Base-by-base conservation (phyloP, 2,888 invertebrate species). In the Acholoe squamosa region DNA sequence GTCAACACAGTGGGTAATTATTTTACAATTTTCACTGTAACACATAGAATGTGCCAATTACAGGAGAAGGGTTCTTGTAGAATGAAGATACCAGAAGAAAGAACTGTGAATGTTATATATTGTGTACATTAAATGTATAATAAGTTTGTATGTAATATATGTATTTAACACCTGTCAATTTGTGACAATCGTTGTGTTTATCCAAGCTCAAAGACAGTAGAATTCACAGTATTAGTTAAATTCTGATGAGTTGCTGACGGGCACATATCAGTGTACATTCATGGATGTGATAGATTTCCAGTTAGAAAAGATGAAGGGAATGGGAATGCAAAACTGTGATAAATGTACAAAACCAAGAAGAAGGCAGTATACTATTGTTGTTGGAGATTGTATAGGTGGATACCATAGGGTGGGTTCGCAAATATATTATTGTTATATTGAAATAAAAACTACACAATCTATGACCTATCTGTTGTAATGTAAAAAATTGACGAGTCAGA, bases 191-290 rank as follows among this genome's bases (percentile, higher is more conserved):
- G 61, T 61, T n/a, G n/a, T 61, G 61, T 61, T 61, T 61, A 19
- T 61, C n/a, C 1, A n/a, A 61, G 61, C 61, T 61, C 61, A 61
- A 61, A 61, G 61, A 61, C n/a, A n/a, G 3, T 61, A 61, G 61
- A 61, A 61, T n/a, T 7, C 61, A 61, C 61, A 61, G 61, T 61
- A 61, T 61, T 61, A 61, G 61, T n/a, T 61, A 61, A n/a, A n/a
- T 61, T 61, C 19, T 14, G 14, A 61, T 61, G 61, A 61, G 61
- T 61, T 61, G 61, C n/a, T n/a, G 12, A 7, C 5, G 61, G 61
- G 5, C 61, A 61, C 61, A 61, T 61, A 19, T 61, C n/a, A n/a
- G 61, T 61, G 61, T 61, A 43, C 43, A 61, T 61, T 61, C 3
- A 12, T 61, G 19, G 22, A 61, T 61, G 19, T 61, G 61, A 1